Conservation (phyloP, 2,888 invertebrate genomes). For the Tachina grossa region DNA sequence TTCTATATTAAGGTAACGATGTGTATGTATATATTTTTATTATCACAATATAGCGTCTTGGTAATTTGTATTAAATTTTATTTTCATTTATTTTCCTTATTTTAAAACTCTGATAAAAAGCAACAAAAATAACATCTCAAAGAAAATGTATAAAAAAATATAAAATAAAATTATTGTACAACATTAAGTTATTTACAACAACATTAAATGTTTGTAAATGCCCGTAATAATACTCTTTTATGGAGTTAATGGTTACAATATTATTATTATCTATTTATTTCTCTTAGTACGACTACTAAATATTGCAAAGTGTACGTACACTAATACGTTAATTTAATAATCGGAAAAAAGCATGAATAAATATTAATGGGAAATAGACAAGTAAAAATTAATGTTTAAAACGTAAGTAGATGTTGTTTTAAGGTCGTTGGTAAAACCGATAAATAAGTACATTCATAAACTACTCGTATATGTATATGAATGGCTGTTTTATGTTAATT, state of each 20-base stretch:
- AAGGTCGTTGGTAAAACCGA: conserved; percentile 63
- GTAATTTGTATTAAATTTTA: too few species aligned
- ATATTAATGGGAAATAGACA: conserved; percentile 5
- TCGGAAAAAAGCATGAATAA: neutral
- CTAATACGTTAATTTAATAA: neutral
- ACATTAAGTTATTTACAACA: conserved; percentile 49
- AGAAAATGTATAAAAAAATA: conserved; percentile 14
- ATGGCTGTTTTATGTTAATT: conserved; percentile 20
- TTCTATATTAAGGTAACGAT: too few species aligned
- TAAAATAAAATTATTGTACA: neutral
- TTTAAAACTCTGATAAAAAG: neutral
- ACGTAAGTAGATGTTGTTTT: conserved; percentile 27
- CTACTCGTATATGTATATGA: neutral
- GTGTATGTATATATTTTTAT: too few species aligned
- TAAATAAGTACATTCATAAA: conserved; percentile 58
- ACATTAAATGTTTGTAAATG: conserved; percentile 1
- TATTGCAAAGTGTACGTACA: neutral
- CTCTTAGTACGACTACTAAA: neutral
- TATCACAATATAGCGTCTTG: too few species aligned
- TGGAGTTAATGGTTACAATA: neutral
- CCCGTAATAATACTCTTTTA: neutral
- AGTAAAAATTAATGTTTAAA: neutral
- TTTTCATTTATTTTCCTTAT: too few species aligned
- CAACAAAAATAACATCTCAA: neutral
- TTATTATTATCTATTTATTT: neutral